These are phyloP conservation scores for Orthonyx spaldingii DNA, from an alignment of 2,113 vertebrate genomes.

Conservation along the genomic window DNA sequence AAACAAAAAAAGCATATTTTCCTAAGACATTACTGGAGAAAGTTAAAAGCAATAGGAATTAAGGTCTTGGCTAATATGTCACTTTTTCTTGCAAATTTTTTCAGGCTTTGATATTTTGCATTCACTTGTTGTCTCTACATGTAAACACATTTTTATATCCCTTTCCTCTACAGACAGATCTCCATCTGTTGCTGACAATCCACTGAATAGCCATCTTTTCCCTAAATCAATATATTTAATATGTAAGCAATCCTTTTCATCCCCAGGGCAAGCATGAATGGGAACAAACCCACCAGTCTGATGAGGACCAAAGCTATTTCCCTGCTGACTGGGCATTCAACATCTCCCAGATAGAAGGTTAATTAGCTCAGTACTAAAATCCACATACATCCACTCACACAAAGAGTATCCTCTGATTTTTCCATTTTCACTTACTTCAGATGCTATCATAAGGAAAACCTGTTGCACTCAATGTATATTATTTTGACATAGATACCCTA, in stretches of 20 bases:
- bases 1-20: background rate
- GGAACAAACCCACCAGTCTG: background rate
- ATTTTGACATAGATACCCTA: background rate
- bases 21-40: background rate
- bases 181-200: background rate
- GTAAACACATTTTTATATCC: background rate
- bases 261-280: background rate
- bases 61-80: background rate
- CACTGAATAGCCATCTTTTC: background rate
- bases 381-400: background rate
- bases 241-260: background rate
- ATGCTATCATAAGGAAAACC: background rate
- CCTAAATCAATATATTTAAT: background rate
- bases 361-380: background rate
- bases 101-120: background rate
- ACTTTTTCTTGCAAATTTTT: background rate
- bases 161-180: background rate
- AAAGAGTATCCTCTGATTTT: background rate
- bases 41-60: background rate
- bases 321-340: background rate
- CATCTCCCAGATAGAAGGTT: background rate
- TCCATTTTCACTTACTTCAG: background rate
- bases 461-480: background rate
- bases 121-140: background rate
- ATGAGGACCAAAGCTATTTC: background rate